Conservation (phyloP, 2,113 vertebrate genomes). For the Sinocyclocheilus maitianheensis region DNA sequence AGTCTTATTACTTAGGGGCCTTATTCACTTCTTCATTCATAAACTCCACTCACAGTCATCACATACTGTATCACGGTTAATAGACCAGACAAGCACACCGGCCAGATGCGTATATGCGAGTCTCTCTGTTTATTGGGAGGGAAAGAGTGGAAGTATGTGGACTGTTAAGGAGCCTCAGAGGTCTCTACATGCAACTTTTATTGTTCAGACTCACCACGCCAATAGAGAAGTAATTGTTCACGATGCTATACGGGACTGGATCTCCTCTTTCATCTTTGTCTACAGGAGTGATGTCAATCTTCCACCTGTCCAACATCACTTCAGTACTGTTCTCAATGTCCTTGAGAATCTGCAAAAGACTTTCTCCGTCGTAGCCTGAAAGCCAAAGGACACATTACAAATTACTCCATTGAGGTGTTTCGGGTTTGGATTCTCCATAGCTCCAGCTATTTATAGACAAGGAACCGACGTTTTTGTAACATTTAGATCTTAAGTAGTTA, state of each 20-base stretch:
- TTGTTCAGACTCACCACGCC: slow-evolving; percentile 73
- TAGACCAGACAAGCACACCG: slow-evolving; percentile 18
- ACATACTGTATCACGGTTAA: slow-evolving; percentile 57
- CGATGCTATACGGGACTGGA: slow-evolving; percentile 90
- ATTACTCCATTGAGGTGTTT: neutral
- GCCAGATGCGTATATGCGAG: neutral
- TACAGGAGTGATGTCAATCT: slow-evolving; percentile 83
- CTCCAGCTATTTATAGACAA: neutral
- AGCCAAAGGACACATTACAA: neutral
- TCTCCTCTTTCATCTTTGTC: slow-evolving; percentile 90
- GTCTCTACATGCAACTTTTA: slow-evolving; percentile 7
- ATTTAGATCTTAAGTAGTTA: neutral
- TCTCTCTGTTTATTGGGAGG: neutral
- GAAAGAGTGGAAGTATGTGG: slow-evolving; percentile 9
- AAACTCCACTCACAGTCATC: slow-evolving; percentile 47
- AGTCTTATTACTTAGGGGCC: slow-evolving; percentile 53
- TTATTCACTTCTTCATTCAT: slow-evolving; percentile 54
- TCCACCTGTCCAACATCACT: slow-evolving; percentile 92
- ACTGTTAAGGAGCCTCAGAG: neutral
- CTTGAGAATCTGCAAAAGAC: slow-evolving; percentile 87
- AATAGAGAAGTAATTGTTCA: slow-evolving; percentile 97
- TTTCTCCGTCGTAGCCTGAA: slow-evolving; percentile 93
- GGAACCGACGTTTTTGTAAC: neutral
- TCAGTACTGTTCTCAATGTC: slow-evolving; percentile 93
- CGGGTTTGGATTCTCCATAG: neutral